Percentiles rank a stretch among this genome's conserved stretches.
Conservation (phyloP, 1,140 invertebrate species). For the Gyrodactylus bullatarudis region DNA sequence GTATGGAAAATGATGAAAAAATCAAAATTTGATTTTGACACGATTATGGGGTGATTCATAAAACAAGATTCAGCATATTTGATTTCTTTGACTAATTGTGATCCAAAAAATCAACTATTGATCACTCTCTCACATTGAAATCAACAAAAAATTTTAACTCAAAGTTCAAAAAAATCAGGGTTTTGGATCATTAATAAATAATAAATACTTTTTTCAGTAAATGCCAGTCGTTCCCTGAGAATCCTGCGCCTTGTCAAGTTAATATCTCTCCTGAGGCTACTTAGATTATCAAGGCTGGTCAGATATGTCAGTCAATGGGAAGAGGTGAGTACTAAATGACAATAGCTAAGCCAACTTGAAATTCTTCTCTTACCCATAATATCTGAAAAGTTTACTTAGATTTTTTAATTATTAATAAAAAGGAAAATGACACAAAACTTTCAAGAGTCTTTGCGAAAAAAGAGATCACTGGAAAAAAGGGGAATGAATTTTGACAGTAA, state of each 20-base stretch:
- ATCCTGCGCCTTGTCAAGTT: conserved; percentile 69
- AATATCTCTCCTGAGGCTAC: conserved; percentile 51
- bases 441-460: neutral
- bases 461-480: neutral
- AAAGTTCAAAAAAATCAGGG: neutral
- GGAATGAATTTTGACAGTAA: neutral
- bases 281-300: conserved; percentile 56
- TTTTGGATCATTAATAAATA: neutral
- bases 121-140: too few species aligned
- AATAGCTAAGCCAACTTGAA: neutral
- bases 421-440: neutral
- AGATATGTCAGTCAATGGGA: conserved; percentile 88
- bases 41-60: too few species aligned
- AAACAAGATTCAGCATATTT: too few species aligned
- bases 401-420: neutral
- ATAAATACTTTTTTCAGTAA: neutral
- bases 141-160: neutral
- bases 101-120: too few species aligned
- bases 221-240: conserved; percentile 38
- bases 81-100: too few species aligned
- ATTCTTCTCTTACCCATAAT: neutral
- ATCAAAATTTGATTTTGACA: too few species aligned
- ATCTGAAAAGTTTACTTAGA: neutral
- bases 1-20: too few species aligned
- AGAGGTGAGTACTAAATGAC: conserved; percentile 30